phyloP scores from a whole-genome alignment of 2,113 vertebrate species.

The Peromyscus californicus region DNA sequence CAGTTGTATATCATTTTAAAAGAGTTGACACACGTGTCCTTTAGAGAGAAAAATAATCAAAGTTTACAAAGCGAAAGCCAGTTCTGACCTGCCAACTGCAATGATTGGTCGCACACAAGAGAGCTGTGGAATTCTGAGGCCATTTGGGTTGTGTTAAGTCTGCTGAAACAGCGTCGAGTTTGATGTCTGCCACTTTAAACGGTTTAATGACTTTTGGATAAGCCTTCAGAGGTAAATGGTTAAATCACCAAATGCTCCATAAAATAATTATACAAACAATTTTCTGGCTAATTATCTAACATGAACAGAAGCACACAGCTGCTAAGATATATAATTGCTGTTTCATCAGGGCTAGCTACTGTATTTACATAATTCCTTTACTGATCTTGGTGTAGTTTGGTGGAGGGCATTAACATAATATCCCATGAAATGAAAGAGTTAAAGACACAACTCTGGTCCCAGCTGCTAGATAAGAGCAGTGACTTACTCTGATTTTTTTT shows the following conservation, averaged over 20 bases:
- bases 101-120: slow-evolving; percentile 62
- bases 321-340: slow-evolving; percentile 87
- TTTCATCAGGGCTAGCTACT: slow-evolving; percentile 83
- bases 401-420: slow-evolving; percentile 74
- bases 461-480: slow-evolving; percentile 84
- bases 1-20: slow-evolving; percentile 80
- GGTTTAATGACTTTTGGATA: slow-evolving; percentile 88
- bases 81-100: slow-evolving; percentile 70
- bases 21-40: slow-evolving; percentile 74
- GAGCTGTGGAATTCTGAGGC: slow-evolving; percentile 66
- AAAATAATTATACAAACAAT: slow-evolving; percentile 88
- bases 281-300: slow-evolving; percentile 88
- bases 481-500: slow-evolving; percentile 77
- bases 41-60: slow-evolving; percentile 77
- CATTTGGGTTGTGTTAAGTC: slow-evolving; percentile 77
- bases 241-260: slow-evolving; percentile 88
- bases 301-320: slow-evolving; percentile 83
- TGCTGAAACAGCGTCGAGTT: slow-evolving; percentile 79
- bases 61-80: slow-evolving; percentile 70
- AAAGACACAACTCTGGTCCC: slow-evolving; percentile 80
- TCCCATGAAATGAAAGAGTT: slow-evolving; percentile 85
- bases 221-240: slow-evolving; percentile 85
- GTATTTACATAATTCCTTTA: slow-evolving; percentile 87
- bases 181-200: slow-evolving; percentile 78
- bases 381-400: slow-evolving; percentile 80